Evolutionary conservation across 2,113 vertebrate species (phyloP), one percentile per base, ranked within the genome.

Genomic region (Stegastes partitus): DNA sequence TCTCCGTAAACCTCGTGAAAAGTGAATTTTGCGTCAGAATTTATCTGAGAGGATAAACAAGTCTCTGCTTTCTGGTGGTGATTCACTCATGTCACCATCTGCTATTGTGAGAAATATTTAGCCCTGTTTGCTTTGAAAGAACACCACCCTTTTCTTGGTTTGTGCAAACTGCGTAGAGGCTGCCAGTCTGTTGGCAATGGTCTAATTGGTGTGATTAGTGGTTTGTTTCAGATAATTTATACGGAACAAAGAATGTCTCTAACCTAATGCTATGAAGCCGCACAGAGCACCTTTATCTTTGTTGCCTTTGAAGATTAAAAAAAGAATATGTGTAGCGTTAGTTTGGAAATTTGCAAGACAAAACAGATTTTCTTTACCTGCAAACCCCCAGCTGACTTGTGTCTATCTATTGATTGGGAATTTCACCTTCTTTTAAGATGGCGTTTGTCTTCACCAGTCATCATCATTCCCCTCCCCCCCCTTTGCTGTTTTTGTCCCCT

Each of bases 351-450:
- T 10, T 19, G 4, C 45, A 70, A 22, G 3, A 37, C 6, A 16
- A 56, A 61, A 45, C 28, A 9, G 7, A 54, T 14, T 11, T 64
- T n/a, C n/a, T n/a, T 15, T 23, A 69, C 61, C 59, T 78, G 66
- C 58, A 31, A 55, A 69, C 15, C 54, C 42, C 74, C 22, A 63
- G 78, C 83, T 88, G 89, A 59, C 50, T 61, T 83, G 90, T 91
- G 90, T 92, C 89, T 63, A 89, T 93, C 88, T 90, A 88, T 89
- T 74, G 59, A 62, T 55, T 59, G 11, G 44, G 23, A 65, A 50
- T 72, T 56, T 80, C 65, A 74, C 65, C 49, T 73, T 23, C 50
- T 73, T 75, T 77, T 70, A 61, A 47, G 26, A 79, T 37, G 50
- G 2, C 34, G 47, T 82, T 83, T 55, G 23, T 82, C 72, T 61